Base-by-base conservation (phyloP, 2,797 vertebrate genomes). In the Hyperoplus immaculatus region DNA sequence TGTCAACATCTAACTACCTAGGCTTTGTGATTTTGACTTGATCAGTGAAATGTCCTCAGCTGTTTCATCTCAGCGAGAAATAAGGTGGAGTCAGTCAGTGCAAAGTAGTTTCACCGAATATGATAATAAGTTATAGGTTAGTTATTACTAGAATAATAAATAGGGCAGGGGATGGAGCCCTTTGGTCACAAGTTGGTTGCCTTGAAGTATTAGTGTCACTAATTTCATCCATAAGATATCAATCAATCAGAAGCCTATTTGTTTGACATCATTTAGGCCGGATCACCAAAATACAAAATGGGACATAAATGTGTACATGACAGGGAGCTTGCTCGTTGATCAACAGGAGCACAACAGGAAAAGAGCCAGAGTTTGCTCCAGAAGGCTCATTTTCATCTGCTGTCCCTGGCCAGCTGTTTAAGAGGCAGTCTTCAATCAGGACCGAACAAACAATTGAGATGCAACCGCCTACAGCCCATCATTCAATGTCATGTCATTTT, bases 31-130 rank as follows among this genome's bases (percentile, higher is more conserved):
- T 63, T 75, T 75, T 60, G 18, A 60, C 45, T 29, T 75, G 13
- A 69, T 73, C 51, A 18, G 53, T 65, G 56, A 68, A 65, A 65
- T 51, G 42, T 61, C 21, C 59, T 38, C 39, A 67, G 41, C 57
- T 45, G 63, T 51, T 84, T 66, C 53, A 54, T 77, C 47, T 75
- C 18, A 21, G 8, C 21, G 16, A 61, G 42, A 59, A 45, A 58
- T 15, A 74, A 12, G 29, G 10, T 16, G 50, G 38, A 64, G 51
- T 36, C 54, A 29, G 62, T 36, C 21, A 29, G 54, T 13, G 29
- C 29, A 14, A 56, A 36, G 21, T 38, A 29, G 10, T 12, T 13
- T 29, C 29, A n/a, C 16, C 42, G 41, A 47, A 47, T 15, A 13
- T 80, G 38, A 78, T 43, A 64, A 63, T 10, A 47, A 6, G 42